A percentile compares a stretch with the other conserved stretches of the same genome.
These are phyloP conservation scores for Erithacus rubecula DNA, from an alignment of 2,797 vertebrate genomes.

Conservation along the genomic window DNA sequence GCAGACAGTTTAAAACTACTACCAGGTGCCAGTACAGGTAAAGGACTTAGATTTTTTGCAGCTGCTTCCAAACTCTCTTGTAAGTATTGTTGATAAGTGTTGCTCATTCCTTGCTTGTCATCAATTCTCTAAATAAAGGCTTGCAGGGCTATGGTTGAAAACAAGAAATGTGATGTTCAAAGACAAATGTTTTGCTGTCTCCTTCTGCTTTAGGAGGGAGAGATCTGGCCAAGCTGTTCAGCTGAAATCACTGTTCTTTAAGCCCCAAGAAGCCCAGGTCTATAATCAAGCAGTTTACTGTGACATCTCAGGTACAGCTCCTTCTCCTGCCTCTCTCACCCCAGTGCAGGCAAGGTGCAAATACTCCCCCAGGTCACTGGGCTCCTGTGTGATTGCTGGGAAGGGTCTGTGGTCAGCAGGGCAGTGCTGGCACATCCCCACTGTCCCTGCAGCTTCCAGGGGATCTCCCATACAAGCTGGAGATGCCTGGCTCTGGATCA, in stretches of 20 bases:
- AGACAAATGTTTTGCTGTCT: conserved; percentile 11
- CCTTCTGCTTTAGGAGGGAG: conserved; percentile 79
- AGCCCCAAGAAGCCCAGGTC: conserved; percentile 78
- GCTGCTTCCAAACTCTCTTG: background rate
- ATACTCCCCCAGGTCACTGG: rapidly evolving
- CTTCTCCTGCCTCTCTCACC: background rate
- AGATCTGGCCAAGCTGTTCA: conserved; percentile 83
- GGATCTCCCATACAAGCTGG: background rate
- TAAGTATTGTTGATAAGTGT: background rate
- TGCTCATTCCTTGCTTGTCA: background rate
- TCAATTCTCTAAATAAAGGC: background rate
- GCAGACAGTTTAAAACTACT: background rate
- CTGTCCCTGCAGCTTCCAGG: background rate
- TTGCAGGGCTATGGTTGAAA: background rate
- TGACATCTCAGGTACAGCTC: conserved; percentile 81
- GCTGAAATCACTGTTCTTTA: conserved; percentile 79
- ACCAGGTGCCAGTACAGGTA: background rate
- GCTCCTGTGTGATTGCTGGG: background rate
- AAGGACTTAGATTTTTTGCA: background rate
- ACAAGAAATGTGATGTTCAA: background rate
- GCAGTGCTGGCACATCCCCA: too few species aligned
- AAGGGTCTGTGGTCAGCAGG: background rate
- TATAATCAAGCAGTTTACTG: conserved; percentile 84
- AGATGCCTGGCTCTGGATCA: background rate
- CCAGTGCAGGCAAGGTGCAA: rapidly evolving